phyloP scores from a whole-genome alignment of 37 sponge, comb jelly and placozoan species.

The Chondrosia reniformis region DNA sequence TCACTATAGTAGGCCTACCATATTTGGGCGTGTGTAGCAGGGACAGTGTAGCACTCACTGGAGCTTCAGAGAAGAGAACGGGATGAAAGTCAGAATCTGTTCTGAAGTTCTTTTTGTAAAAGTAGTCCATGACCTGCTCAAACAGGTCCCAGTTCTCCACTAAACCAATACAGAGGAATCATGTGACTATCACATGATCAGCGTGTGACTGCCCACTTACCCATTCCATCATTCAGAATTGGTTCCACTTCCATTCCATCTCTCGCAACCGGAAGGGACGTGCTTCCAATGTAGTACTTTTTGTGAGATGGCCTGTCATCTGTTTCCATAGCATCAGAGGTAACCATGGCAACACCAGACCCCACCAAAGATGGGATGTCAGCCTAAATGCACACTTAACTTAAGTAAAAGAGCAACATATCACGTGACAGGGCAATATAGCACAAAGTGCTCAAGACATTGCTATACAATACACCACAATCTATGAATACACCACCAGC shows the following conservation, averaged over 20 bases:
- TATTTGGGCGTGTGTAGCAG: too few species aligned
- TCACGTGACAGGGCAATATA: too few species aligned
- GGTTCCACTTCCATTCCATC: slow-evolving; percentile 61
- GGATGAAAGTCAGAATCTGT: slow-evolving; percentile 82
- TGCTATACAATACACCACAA: too few species aligned
- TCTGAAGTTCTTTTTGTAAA: slow-evolving; percentile 71
- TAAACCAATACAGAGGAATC: background rate
- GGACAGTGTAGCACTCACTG: slow-evolving; percentile 86
- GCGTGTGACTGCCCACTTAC: slow-evolving; percentile 33
- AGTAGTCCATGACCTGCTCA: slow-evolving; percentile 80
- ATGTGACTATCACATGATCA: too few species aligned
- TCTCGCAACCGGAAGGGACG: slow-evolving; percentile 40
- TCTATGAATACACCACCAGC: too few species aligned
- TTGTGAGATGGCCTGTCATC: slow-evolving; percentile 21
- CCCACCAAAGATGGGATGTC: slow-evolving; percentile 76
- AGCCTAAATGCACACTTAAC: slow-evolving; percentile 37
- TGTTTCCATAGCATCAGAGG: slow-evolving; percentile 28
- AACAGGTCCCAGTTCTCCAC: slow-evolving; percentile 95
- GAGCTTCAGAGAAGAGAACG: slow-evolving; percentile 84
- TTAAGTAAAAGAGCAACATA: background rate
- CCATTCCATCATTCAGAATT: slow-evolving; percentile 58
- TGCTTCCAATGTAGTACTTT: slow-evolving; percentile 83
- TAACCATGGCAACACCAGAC: background rate
- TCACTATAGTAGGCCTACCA: too few species aligned
- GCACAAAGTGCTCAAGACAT: too few species aligned